Evolutionary conservation across 1,140 invertebrate genomes (phyloP), one percentile per base, ranked within the genome.

Genomic region (Drosophila sp.): DNA sequence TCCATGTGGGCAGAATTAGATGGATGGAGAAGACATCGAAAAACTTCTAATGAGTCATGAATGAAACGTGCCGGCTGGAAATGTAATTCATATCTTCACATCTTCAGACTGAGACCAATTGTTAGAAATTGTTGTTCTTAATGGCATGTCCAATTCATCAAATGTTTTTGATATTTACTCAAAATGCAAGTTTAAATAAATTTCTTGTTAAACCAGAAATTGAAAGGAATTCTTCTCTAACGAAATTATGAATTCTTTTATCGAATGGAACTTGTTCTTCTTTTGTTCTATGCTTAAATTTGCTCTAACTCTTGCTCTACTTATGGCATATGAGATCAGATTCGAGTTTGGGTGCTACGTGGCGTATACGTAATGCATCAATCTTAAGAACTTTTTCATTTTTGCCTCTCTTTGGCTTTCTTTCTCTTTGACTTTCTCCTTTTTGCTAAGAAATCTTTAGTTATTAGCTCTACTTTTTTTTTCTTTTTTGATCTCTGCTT

Each of bases 361-460:
- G 44, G 44, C 23, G 44, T 27, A 50, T 50, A 23, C 7, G 4
- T 67, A 67, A 72, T 50, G 72, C 72, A 67, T 61, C 67, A 38
- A 38, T 8, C 10, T 11, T 47, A 70, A 30, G 29, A 17, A 17
- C 17, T 17, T 17, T 17, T 17, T 17, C 17, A 17, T 61, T 72
- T 29, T 41, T 47, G 38, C 54, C 56, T 72, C 69, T 69, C 56
- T 60, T 30, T 33, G n/a, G 32, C 17, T 32, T 47, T 62, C 38
- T 63, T 41, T 17, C 29, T 40, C 47, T 60, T 35, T 70, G 76
- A 25, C 25, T 50, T 76, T 76, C 72, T 76, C 38, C 30, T 38
- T 63, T 27, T 40, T 54, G 55, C 38, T 23, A 23, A 17, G 1
- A 11, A 17, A 3, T 38, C 2, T 38, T 44, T 40, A 3, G n/a